Base-by-base conservation (phyloP, 2,888 invertebrate genomes). In the Hypselothyrea guttata region DNA sequence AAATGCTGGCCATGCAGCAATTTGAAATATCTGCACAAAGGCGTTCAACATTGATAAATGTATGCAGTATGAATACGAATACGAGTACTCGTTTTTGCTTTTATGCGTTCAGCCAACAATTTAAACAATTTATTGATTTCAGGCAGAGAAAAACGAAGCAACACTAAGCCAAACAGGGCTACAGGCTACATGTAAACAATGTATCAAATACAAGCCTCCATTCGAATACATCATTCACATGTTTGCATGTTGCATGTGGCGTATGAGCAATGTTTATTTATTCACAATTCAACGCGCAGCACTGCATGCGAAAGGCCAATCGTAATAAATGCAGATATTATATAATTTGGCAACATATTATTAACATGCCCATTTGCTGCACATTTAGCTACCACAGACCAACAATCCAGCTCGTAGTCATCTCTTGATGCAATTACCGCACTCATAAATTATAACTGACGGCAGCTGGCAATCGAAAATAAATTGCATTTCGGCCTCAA, bases 111-210 rank as follows among this genome's bases (percentile, higher is more conserved):
- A 45, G 51, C 42, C 63, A 53, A n/a, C n/a, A n/a, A n/a, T n/a
- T n/a, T n/a, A n/a, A n/a, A 76, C 62, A 66, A 63, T 66, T 73
- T 81, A 84, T 83, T 66, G 81, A 79, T 83, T 81, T 47, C 45
- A n/a, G 34, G 52, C 28, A 35, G 47, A 30, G 15, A 13, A 46
- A 38, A 61, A 59, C 35, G 9, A 11, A 18, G 27, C n/a, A 27
- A 13, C 18, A 51, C 33, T 38, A 53, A 52, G 53, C 42, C 52
- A 56, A 56, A 49, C 33, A 56, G n/a, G 33, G 22, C 28, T 13
- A 44, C 33, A 47, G 33, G 45, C 8, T 1, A 34, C 12, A 44
- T 34, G 16, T 35, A 38, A 35, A 49, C 33, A 34, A n/a, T 12
- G 13, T 15, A 28, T 7, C 9, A 8, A 28, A 8, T 28, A 9